A percentile compares a stretch with the other conserved stretches of the same genome.
These are phyloP conservation scores for Drosophila lutescens DNA, from an alignment of 2,888 invertebrate species.

Conservation along the genomic window DNA sequence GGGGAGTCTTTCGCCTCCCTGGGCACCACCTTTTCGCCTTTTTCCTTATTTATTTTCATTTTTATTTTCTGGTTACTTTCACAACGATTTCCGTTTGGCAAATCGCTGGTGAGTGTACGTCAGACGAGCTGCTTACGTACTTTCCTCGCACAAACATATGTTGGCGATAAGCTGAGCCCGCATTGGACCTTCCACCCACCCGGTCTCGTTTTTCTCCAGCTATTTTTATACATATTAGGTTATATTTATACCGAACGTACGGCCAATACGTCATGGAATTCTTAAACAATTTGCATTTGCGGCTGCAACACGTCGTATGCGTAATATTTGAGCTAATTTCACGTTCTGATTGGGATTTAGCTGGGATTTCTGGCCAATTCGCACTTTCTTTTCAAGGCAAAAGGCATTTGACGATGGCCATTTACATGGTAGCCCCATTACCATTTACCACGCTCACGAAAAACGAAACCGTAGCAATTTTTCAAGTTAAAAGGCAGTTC, in stretches of 20 bases:
- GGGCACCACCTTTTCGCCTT: slow-evolving; percentile 4
- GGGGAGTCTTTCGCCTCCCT: slow-evolving; percentile 11
- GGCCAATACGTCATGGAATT: slow-evolving; percentile 43
- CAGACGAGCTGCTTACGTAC: slow-evolving; percentile 57
- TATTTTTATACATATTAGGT: slow-evolving; percentile 62
- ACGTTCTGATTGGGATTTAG: background rate
- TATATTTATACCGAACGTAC: slow-evolving; percentile 60
- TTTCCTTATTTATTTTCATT: slow-evolving; percentile 3
- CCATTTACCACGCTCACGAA: slow-evolving; percentile 66
- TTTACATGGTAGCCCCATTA: slow-evolving; percentile 50
- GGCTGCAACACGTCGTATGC: slow-evolving; percentile 25
- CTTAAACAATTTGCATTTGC: slow-evolving; percentile 19
- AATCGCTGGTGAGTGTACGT: slow-evolving; percentile 47
- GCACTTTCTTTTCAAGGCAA: slow-evolving; percentile 49
- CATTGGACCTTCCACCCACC: slow-evolving; percentile 60
- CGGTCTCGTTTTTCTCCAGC: slow-evolving; percentile 16
- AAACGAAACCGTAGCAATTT: slow-evolving; percentile 70
- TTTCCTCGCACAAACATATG: slow-evolving; percentile 47
- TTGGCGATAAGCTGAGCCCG: slow-evolving; percentile 68
- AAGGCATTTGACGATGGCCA: slow-evolving; percentile 30
- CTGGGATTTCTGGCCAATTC: slow-evolving; percentile 22
- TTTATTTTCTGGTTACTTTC: slow-evolving; percentile 49
- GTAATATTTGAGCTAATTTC: slow-evolving; percentile 8
- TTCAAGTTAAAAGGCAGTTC: slow-evolving; percentile 74
- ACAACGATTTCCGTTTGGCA: slow-evolving; percentile 55